Conservation (phyloP, 2,113 vertebrate species). For the Thermophis baileyi region DNA sequence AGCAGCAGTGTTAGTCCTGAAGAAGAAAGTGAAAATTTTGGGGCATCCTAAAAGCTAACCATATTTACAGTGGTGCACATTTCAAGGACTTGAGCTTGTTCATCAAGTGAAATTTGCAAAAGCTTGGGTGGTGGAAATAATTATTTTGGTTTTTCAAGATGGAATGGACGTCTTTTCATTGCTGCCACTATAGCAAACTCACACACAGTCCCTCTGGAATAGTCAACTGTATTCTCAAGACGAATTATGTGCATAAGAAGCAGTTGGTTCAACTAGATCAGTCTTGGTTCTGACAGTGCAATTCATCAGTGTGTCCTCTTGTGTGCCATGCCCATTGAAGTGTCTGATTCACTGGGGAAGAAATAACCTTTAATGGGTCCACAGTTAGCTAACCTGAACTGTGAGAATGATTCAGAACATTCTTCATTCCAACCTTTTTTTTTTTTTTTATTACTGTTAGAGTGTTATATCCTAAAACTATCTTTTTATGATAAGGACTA, state of each 20-base stretch:
- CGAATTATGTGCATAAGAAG: neutral
- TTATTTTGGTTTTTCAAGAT: neutral
- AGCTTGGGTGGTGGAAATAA: neutral
- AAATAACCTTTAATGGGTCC: neutral
- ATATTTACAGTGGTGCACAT: neutral
- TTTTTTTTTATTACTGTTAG: neutral
- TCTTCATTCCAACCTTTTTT: neutral
- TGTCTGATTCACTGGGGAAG: neutral
- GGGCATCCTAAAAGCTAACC: neutral
- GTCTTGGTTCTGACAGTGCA: neutral
- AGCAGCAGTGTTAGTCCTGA: neutral
- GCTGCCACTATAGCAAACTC: neutral
- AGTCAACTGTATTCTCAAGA: neutral
- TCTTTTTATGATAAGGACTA: neutral
- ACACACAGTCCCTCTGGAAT: neutral
- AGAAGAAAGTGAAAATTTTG: neutral
- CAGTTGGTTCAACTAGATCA: neutral
- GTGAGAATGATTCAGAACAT: neutral
- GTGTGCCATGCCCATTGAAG: neutral
- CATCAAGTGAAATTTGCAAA: neutral
- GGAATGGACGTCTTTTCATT: neutral
- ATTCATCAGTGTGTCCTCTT: neutral
- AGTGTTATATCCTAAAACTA: neutral
- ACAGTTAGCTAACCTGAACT: rapidly evolving
- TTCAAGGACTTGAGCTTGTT: neutral